Evolutionary conservation across 2,797 vertebrate genomes (phyloP).

Genomic region (Syngnathus rostellatus): DNA sequence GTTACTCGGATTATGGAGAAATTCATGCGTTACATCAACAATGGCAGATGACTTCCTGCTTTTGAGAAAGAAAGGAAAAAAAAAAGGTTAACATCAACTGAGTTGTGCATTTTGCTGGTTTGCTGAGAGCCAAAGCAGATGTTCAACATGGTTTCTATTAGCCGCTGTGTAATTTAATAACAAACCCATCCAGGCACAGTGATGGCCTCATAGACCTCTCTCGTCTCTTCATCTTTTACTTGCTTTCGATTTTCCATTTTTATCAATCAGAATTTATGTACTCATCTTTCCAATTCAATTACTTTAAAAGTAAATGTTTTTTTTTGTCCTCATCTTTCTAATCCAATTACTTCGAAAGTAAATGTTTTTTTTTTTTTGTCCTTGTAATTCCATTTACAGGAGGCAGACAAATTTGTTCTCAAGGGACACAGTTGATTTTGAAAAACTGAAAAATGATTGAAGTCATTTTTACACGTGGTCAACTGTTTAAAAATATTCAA

Average conservation of each 20-base stretch:
- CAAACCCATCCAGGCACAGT: constrained; percentile 31
- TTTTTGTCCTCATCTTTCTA: background rate
- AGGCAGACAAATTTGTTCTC: background rate
- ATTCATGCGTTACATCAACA: constrained; percentile 7
- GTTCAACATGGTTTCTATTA: constrained; percentile 58
- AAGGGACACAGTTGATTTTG: background rate
- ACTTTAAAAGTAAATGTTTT: background rate
- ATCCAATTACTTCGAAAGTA: background rate
- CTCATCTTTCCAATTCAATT: background rate
- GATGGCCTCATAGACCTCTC: constrained; percentile 24
- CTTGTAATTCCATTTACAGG: background rate
- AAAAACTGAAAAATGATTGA: background rate
- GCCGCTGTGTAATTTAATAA: constrained; percentile 60
- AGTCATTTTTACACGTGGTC: background rate
- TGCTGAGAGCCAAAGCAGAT: constrained; percentile 49
- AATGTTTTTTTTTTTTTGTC: background rate
- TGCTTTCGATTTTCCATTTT: background rate
- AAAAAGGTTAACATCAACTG: constrained; percentile 13
- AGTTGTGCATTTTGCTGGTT: constrained; percentile 19
- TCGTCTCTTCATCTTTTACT: constrained; percentile 6
- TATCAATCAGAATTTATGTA: background rate
- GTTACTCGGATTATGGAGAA: background rate
- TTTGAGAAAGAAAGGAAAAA: background rate
- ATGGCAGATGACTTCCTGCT: background rate
- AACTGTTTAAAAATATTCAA: too few relatives aligned